Evolutionary conservation across 2,797 vertebrate genomes (phyloP), one percentile per base, ranked within the genome.

Genomic region (Neostethus bicornis): DNA sequence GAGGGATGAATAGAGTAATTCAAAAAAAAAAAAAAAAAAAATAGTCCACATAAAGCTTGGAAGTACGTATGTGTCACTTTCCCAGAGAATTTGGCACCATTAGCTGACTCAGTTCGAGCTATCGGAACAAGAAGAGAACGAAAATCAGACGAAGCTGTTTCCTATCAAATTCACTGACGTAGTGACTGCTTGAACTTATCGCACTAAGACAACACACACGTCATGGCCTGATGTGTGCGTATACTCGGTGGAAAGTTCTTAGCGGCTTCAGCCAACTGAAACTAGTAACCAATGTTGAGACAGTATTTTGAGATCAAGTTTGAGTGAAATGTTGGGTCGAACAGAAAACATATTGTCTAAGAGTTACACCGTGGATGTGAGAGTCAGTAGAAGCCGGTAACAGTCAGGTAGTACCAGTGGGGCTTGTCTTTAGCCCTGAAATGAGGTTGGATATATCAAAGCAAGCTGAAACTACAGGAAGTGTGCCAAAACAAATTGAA

Each of bases 91-190:
- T n/a, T n/a, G n/a, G n/a, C n/a, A n/a, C n/a, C n/a, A n/a, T n/a
- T n/a, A n/a, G n/a, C n/a, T n/a, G n/a, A n/a, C n/a, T 8, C 20
- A 12, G 24, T 68, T 20, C 17, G 31, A 66, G 45, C 19, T 43
- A 72, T 62, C 35, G 34, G 41, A 58, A 46, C 44, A 67, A 56
- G 35, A 60, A 46, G 24, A 28, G 35, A 42, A 7, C 50, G 73
- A 78, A 78, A 81, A 81, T 23, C 51, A 48, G 34, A 81, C 28
- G 11, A 42, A 61, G 14, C 68, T 73, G 82, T 41, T 83, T 85
- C 82, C 77, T 78, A 59, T 65, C 69, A 60, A 54, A 50, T 29
- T 47, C 61, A 68, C 56, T 47, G 54, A 69, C 50, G 77, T 68
- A 62, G 52, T 47, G 34, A 51, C 61, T 58, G 45, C 50, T 77